phyloP scores from a whole-genome alignment of 1,140 invertebrate genomes.

The Meloidogyne hapla region DNA sequence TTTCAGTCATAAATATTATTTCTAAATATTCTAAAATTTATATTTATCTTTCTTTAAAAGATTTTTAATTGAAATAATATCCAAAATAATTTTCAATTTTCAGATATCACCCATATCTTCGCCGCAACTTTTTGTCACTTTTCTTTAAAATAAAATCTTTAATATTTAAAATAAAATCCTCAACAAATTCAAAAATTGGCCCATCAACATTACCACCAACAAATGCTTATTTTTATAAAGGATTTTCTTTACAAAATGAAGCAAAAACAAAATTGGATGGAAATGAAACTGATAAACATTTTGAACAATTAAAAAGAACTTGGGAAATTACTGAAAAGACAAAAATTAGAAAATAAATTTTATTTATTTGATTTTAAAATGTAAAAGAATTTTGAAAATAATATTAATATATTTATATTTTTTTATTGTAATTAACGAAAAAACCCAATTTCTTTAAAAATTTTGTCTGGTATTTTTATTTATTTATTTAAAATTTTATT shows the following conservation, averaged over 20 bases:
- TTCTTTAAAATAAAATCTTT: not conserved
- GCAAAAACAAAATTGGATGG: not conserved
- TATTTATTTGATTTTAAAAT: not conserved
- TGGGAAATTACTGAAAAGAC: not conserved
- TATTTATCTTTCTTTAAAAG: too few relatives aligned
- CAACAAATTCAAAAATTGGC: not conserved
- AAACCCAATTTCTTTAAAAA: too few relatives aligned
- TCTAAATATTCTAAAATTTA: too few relatives aligned
- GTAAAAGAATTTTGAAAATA: not conserved
- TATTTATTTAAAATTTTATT: not conserved
- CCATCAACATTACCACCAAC: not conserved
- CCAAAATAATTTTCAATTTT: not conserved
- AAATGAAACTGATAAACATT: not conserved
- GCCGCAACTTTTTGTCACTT: not conserved
- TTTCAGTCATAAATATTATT: too few relatives aligned
- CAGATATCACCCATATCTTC: slow-evolving; percentile 1
- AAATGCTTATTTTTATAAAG: not conserved
- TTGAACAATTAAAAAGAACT: slow-evolving; percentile 3
- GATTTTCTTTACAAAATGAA: slow-evolving; percentile 3
- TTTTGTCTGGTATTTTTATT: not conserved
- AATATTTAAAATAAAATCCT: not conserved
- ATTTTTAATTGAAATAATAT: too few relatives aligned
- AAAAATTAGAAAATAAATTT: not conserved
- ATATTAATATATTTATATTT: too few relatives aligned
- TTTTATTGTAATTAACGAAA: too few relatives aligned